Percentiles rank a stretch among this genome's conserved stretches.
Conservation (phyloP, 1,140 invertebrate species). For the Magallana angulata region DNA sequence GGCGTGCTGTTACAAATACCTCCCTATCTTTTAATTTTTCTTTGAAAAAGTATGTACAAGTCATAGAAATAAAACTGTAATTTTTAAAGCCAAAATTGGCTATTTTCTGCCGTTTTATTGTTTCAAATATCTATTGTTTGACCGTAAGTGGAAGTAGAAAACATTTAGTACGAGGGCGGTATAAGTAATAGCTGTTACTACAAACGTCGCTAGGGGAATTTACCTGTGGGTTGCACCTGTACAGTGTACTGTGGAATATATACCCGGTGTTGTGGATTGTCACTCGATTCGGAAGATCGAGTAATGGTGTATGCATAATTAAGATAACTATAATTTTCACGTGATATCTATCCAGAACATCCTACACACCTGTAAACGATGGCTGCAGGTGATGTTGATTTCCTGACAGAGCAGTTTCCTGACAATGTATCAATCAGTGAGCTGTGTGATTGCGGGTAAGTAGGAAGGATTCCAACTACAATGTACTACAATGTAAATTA, state of each 20-base stretch:
- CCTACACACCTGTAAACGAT: neutral
- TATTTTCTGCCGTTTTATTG: no score
- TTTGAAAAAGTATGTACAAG: no score
- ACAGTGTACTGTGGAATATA: neutral
- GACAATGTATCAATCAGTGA: constrained; percentile 69
- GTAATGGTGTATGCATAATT: neutral
- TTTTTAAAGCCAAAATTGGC: no score
- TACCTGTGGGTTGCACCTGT: constrained; percentile 22
- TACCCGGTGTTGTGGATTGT: neutral
- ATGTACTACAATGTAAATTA: neutral
- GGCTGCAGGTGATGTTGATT: constrained; percentile 48
- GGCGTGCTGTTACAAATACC: neutral
- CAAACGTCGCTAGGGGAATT: constrained; percentile 58
- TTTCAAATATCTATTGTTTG: no score
- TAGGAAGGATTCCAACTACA: constrained; percentile 10
- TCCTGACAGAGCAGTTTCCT: constrained; percentile 68
- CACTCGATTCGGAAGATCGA: neutral
- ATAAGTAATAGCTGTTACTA: constrained; percentile 66
- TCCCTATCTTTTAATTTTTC: neutral
- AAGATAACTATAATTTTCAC: neutral
- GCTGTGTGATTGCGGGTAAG: constrained; percentile 75
- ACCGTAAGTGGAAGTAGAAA: neutral
- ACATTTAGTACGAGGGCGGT: constrained; percentile 45
- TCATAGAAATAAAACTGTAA: no score
- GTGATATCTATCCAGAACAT: neutral